These are phyloP conservation scores for Ernsta delagoae DNA, from an alignment of 2,888 invertebrate species.

Conservation along the genomic window DNA sequence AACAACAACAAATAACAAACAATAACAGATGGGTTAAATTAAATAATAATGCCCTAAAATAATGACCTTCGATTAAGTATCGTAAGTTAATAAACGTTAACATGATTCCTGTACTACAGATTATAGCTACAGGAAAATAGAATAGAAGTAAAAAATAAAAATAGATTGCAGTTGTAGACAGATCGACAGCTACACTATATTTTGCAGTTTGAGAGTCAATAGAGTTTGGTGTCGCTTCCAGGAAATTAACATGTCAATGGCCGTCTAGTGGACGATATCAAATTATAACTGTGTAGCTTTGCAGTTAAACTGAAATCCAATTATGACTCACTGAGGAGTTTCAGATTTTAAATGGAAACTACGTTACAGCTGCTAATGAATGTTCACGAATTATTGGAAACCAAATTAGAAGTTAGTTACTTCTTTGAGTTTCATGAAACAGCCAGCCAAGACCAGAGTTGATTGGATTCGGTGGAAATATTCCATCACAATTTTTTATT, in stretches of 20 bases:
- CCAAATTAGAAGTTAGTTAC: neutral
- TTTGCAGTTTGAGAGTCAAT: neutral
- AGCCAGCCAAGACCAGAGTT: neutral
- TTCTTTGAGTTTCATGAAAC: neutral
- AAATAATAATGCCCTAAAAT: too few species aligned
- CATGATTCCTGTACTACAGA: too few species aligned
- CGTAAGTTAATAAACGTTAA: too few species aligned
- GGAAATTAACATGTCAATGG: constrained; percentile 63
- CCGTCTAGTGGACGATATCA: constrained; percentile 20
- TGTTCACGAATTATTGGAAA: constrained; percentile 6
- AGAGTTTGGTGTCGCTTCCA: constrained; percentile 38
- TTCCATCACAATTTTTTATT: neutral
- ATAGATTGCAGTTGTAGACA: neutral
- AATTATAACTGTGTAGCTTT: constrained; percentile 10
- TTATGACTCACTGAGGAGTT: neutral
- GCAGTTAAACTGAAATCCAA: constrained; percentile 5
- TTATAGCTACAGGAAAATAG: too few species aligned
- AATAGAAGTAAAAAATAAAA: too few species aligned
- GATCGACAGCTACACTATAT: neutral
- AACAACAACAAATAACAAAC: too few species aligned
- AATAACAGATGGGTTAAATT: too few species aligned
- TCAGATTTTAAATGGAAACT: constrained; percentile 1
- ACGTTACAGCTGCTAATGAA: constrained; percentile 8
- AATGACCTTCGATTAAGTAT: too few species aligned
- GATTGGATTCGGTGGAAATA: neutral